A percentile compares a stretch with the other conserved stretches of the same genome.
Conservation (phyloP, 2,113 vertebrate species). For the Otocyon megalotis region DNA sequence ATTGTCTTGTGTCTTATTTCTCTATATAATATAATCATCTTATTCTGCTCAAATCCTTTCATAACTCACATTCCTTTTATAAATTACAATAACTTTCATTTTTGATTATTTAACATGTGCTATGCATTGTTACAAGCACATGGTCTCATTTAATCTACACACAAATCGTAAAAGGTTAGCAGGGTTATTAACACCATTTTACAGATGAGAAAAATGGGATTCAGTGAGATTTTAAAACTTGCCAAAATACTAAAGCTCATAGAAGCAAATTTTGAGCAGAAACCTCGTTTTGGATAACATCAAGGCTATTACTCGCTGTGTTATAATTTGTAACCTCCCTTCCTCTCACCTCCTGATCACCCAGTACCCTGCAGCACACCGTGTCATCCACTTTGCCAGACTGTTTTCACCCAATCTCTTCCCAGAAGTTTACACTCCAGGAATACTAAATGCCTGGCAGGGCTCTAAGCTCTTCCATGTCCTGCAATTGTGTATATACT, state of each 20-base stretch:
- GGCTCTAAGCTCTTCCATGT: background rate
- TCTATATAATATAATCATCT: background rate
- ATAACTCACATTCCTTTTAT: background rate
- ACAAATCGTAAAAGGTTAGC: background rate
- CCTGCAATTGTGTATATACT: accelerated
- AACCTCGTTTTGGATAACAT: background rate
- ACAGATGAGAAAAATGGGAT: background rate
- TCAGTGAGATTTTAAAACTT: background rate
- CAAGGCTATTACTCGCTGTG: background rate
- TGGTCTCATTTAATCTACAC: background rate
- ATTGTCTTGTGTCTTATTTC: background rate
- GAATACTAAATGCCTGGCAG: accelerated
- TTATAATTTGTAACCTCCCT: background rate
- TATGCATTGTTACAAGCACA: background rate
- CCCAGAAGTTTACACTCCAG: background rate
- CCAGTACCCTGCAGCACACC: accelerated
- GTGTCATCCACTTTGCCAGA: background rate
- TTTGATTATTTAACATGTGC: background rate
- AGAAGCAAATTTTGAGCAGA: background rate
- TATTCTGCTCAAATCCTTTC: background rate
- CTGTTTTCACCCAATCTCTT: background rate
- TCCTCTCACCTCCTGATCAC: background rate
- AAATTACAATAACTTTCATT: background rate
- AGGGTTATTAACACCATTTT: background rate
- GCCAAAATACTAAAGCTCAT: background rate